phyloP scores from a whole-genome alignment of 1,140 invertebrate genomes.

The Penaeus japonicus region DNA sequence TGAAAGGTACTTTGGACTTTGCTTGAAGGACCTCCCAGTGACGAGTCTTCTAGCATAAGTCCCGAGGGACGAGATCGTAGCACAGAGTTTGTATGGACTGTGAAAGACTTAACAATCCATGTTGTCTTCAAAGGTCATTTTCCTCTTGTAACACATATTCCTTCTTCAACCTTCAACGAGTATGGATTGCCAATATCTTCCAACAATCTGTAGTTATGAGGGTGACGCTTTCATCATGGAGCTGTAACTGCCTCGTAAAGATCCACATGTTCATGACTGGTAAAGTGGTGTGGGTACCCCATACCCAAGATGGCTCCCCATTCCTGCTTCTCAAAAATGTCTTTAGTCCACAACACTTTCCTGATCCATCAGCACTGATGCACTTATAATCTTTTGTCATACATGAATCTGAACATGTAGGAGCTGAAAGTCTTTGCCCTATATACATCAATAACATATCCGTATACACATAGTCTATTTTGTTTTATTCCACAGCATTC shows the following conservation, averaged over 20 bases:
- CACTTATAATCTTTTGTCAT: no score
- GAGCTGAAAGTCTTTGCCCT: no score
- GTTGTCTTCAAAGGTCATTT: neutral
- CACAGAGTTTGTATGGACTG: constrained; percentile 15
- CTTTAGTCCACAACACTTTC: no score
- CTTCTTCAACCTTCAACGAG: neutral
- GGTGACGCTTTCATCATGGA: neutral
- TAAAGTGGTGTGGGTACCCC: no score
- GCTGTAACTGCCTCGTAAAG: neutral
- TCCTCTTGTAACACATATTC: neutral
- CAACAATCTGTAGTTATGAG: neutral
- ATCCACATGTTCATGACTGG: no score
- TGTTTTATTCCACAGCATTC: no score
- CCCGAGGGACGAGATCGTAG: constrained; percentile 43
- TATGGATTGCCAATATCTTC: constrained; percentile 21
- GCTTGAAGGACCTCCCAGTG: neutral
- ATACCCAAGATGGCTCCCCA: no score
- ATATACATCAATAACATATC: no score
- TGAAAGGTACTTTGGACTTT: constrained; percentile 23
- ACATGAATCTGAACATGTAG: no score
- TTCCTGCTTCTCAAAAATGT: no score
- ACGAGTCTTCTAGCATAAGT: constrained; percentile 31
- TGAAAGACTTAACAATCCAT: constrained; percentile 39
- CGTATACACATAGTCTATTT: no score
- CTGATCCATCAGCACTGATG: no score